These are phyloP conservation scores for Heteromyza rotundicornis DNA, from an alignment of 2,888 invertebrate genomes.

Conservation along the genomic window DNA sequence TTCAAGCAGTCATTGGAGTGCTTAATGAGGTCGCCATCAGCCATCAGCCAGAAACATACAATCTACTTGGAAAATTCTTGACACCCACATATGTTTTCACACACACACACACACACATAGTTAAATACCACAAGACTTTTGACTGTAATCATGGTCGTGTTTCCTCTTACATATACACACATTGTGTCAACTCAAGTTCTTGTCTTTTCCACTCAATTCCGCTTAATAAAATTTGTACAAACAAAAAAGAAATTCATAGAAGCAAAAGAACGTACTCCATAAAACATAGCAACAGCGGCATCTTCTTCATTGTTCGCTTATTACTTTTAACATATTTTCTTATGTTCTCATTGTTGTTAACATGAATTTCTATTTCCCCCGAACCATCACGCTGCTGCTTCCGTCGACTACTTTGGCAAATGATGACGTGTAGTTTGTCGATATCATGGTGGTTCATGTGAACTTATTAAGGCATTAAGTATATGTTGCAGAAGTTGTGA, in stretches of 20 bases:
- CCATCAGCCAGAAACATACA: too few relatives aligned
- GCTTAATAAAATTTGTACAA: conserved; percentile 24
- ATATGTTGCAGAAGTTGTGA: conserved; percentile 12
- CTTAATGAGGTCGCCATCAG: neutral
- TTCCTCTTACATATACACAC: neutral
- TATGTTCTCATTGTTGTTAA: conserved; percentile 17
- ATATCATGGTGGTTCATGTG: conserved; percentile 13
- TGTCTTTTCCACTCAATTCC: conserved; percentile 21
- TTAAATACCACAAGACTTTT: neutral
- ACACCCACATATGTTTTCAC: neutral
- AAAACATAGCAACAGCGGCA: neutral
- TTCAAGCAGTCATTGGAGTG: neutral
- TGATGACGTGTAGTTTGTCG: conserved; percentile 14
- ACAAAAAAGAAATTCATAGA: neutral
- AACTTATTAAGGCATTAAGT: conserved; percentile 32
- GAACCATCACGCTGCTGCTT: neutral
- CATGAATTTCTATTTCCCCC: conserved; percentile 15
- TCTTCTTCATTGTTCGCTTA: neutral
- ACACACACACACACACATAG: neutral
- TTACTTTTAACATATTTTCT: conserved; percentile 14
- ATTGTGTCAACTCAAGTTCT: conserved; percentile 2
- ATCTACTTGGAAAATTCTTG: neutral
- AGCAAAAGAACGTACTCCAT: neutral
- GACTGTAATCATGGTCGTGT: neutral
- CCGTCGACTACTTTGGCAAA: conserved; percentile 1